Evolutionary conservation across 2,797 vertebrate genomes (phyloP).

Genomic region (Cynodonichthys magdalenae): DNA sequence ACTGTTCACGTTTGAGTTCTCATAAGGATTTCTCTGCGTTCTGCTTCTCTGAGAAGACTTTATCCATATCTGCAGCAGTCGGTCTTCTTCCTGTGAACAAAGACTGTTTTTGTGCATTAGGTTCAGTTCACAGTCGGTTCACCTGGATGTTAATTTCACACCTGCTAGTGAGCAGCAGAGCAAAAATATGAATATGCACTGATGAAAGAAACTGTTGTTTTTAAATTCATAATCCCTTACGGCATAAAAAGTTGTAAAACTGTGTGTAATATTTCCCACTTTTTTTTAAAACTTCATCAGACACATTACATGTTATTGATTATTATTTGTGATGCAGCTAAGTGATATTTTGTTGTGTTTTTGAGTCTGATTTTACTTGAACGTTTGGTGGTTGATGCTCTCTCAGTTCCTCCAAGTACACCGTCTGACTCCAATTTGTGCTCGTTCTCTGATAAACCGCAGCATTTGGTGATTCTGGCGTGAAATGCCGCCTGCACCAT

Average conservation of each 20-base stretch:
- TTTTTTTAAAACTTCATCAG: background rate
- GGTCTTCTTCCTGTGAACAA: constrained; percentile 28
- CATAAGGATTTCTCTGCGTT: background rate
- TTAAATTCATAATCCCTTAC: constrained; percentile 8
- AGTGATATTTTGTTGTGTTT: constrained; percentile 30
- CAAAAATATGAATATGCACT: constrained; percentile 27
- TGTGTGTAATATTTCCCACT: background rate
- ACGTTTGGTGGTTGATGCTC: constrained; percentile 55
- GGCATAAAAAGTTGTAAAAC: background rate
- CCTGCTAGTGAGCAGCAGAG: constrained; percentile 37
- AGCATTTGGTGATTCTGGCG: constrained; percentile 88
- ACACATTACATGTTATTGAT: too few species aligned
- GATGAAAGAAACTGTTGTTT: constrained; percentile 8
- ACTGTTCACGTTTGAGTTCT: background rate
- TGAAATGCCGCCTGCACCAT: constrained; percentile 77
- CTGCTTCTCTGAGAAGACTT: background rate
- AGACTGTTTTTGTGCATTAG: constrained; percentile 38
- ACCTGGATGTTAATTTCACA: constrained; percentile 62
- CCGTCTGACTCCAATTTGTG: constrained; percentile 84
- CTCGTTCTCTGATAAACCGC: constrained; percentile 80
- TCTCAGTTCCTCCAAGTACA: constrained; percentile 79
- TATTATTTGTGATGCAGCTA: constrained; percentile 2
- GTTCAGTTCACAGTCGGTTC: constrained; percentile 55
- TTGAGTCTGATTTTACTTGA: constrained; percentile 23
- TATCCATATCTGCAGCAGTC: constrained; percentile 5